These are phyloP conservation scores for Pristionchus japonicus DNA, from an alignment of 2,888 invertebrate genomes.

Conservation along the genomic window DNA sequence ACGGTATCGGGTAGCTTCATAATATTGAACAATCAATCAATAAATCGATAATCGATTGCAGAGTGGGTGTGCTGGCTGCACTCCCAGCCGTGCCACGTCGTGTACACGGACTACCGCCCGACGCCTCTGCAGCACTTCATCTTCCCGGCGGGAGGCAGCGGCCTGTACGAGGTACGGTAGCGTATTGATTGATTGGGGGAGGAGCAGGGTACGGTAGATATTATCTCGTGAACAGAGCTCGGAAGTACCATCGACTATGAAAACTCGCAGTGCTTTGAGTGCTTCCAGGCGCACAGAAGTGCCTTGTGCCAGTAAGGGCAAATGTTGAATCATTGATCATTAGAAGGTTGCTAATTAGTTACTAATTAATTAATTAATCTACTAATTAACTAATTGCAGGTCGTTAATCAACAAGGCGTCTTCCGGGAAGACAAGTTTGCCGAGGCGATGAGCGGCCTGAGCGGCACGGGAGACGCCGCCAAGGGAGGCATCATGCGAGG, in stretches of 20 bases:
- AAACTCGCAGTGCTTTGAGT: too few relatives aligned
- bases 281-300: too few relatives aligned
- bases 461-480: slow-evolving; percentile 84
- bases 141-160: slow-evolving; percentile 94
- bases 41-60: slow-evolving; percentile 50
- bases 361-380: background rate
- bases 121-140: slow-evolving; percentile 98
- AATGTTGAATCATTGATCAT: too few relatives aligned
- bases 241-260: background rate
- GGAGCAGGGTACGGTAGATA: background rate
- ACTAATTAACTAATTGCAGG: background rate
- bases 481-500: slow-evolving; percentile 84
- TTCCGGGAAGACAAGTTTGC: slow-evolving; percentile 98
- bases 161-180: slow-evolving; percentile 87
- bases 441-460: slow-evolving; percentile 93
- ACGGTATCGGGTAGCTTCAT: too few relatives aligned
- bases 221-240: too few relatives aligned
- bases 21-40: background rate
- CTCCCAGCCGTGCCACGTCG: slow-evolving; percentile 92
- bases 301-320: too few relatives aligned
- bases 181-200: background rate
- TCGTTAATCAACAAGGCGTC: slow-evolving; percentile 81
- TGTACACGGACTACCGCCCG: slow-evolving; percentile 97
- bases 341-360: background rate
- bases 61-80: slow-evolving; percentile 73